Conservation (phyloP, 1,140 invertebrate genomes). For the Gryllus bimaculatus region DNA sequence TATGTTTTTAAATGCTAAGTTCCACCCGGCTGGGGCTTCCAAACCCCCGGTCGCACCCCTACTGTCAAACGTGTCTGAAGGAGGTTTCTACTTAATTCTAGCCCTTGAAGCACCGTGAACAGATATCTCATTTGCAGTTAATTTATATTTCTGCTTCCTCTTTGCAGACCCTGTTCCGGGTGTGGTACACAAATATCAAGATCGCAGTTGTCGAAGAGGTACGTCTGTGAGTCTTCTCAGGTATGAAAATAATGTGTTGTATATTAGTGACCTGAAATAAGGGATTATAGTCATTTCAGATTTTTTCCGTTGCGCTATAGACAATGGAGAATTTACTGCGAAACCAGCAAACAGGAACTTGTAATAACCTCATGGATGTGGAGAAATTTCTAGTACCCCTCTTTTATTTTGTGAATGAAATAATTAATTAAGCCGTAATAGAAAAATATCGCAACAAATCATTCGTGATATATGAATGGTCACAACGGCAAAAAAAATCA, state of each 20-base stretch:
- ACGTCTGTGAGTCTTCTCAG: no score
- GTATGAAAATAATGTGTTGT: neutral
- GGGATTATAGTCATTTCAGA: neutral
- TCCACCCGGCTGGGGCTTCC: neutral
- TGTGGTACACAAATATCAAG: neutral
- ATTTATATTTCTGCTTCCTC: neutral
- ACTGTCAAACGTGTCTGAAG: neutral
- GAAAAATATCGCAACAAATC: no score
- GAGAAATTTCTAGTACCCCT: no score
- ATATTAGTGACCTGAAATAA: neutral
- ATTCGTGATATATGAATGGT: no score
- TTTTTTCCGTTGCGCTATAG: neutral
- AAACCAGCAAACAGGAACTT: no score
- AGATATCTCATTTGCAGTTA: neutral
- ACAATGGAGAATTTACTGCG: neutral
- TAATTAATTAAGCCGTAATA: no score
- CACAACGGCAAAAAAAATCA: no score
- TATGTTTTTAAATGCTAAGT: neutral
- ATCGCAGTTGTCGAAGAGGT: neutral
- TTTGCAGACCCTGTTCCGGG: neutral
- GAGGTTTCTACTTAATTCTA: neutral
- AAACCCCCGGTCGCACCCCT: neutral
- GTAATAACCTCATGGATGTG: no score
- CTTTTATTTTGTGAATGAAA: no score
- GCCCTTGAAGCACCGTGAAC: neutral